Conservation (phyloP, 2,113 vertebrate genomes). For the Sula dactylatra region DNA sequence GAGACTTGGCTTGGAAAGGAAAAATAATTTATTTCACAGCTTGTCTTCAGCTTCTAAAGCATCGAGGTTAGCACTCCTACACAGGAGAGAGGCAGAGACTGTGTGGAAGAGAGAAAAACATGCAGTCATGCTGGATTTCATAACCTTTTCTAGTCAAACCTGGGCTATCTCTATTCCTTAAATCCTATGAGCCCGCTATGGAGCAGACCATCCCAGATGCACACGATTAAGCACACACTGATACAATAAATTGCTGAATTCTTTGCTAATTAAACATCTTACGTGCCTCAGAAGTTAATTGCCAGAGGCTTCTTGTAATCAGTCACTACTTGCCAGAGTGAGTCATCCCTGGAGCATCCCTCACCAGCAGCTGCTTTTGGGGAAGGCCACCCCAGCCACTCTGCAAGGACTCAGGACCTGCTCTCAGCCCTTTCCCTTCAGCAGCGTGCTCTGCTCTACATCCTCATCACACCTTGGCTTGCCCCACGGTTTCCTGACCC, state of each 20-base stretch:
- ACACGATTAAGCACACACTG: accelerated
- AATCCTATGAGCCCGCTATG: accelerated
- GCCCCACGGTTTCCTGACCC: background rate
- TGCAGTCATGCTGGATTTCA: accelerated
- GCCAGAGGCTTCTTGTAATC: background rate
- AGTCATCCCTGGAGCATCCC: background rate
- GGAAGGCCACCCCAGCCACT: background rate
- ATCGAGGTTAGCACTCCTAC: background rate
- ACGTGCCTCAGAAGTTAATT: background rate
- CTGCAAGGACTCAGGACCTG: accelerated
- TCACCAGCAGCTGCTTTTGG: background rate
- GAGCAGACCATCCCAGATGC: background rate
- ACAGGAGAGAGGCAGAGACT: background rate
- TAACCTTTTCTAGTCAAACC: background rate
- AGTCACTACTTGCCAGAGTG: background rate
- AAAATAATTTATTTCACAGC: background rate
- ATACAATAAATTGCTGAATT: background rate
- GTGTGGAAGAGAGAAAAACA: background rate
- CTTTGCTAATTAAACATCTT: background rate
- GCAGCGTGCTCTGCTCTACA: background rate
- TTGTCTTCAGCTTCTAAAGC: background rate
- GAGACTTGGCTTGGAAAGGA: background rate
- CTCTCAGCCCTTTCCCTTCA: background rate
- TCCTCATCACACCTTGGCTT: background rate
- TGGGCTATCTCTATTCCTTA: background rate